A percentile compares a stretch with the other conserved stretches of the same genome.
Evolutionary conservation across 1,140 invertebrate species (phyloP).

Genomic region (Drosophila santomea): DNA sequence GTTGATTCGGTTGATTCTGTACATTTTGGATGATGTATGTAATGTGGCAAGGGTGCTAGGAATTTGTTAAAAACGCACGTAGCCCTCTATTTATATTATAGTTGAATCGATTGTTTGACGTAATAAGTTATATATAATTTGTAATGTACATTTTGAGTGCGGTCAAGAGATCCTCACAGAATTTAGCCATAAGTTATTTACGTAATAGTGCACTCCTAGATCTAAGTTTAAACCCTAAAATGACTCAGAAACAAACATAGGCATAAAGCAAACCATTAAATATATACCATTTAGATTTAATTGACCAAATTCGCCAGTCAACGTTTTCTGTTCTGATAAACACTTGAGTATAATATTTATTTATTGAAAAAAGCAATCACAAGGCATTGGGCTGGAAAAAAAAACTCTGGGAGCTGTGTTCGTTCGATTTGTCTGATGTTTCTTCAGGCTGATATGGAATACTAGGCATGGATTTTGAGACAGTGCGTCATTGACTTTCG

Average conservation of each 20-base stretch:
- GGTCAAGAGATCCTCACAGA: slow-evolving; percentile 56
- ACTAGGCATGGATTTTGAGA: slow-evolving; percentile 3
- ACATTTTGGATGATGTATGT: slow-evolving; percentile 62
- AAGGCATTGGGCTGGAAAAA: slow-evolving; percentile 21
- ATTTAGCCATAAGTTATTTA: slow-evolving; percentile 52
- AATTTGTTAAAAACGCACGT: slow-evolving; percentile 52
- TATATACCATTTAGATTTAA: slow-evolving; percentile 20
- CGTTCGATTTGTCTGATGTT: slow-evolving; percentile 5
- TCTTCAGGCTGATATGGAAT: slow-evolving; percentile 40
- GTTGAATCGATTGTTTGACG: slow-evolving; percentile 48
- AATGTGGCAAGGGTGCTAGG: slow-evolving; percentile 20
- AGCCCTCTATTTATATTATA: slow-evolving; percentile 50
- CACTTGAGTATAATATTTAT: slow-evolving; percentile 31
- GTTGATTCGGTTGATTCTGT: slow-evolving; percentile 31
- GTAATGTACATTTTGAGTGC: slow-evolving; percentile 44
- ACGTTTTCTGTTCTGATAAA: slow-evolving; percentile 13
- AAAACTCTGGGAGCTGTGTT: slow-evolving; percentile 24
- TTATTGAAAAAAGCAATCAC: slow-evolving; percentile 30
- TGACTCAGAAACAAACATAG: slow-evolving; percentile 49
- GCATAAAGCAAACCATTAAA: slow-evolving; percentile 31
- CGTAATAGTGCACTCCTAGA: slow-evolving; percentile 47
- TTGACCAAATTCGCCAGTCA: slow-evolving; percentile 8
- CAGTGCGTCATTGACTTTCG: slow-evolving; percentile 4
- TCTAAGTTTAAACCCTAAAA: slow-evolving; percentile 35
- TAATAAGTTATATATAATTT: slow-evolving; percentile 35